Evolutionary conservation across 2,113 vertebrate genomes (phyloP), one percentile per base, ranked within the genome.

Genomic region (Pipa parva): DNA sequence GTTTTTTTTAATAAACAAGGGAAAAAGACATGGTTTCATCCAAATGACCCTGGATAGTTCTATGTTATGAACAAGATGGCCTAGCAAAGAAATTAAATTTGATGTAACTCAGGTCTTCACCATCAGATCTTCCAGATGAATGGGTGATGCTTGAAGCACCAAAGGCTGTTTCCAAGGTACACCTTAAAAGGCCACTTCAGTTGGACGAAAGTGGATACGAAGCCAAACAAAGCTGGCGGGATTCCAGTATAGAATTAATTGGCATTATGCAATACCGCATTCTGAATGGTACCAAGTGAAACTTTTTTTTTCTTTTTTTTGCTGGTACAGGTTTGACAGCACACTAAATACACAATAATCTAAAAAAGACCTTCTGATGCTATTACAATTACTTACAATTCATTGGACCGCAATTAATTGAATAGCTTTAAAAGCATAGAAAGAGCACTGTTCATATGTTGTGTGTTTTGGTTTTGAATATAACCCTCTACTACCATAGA

Each of bases 1-100:
- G 17, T 59, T 84, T 74, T 86, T 85, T 87, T 85, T 87, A 70
- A 81, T n/a, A n/a, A n/a, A n/a, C n/a, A n/a, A 75, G 73, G 75
- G 79, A 58, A 77, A 67, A 73, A 71, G 48, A 76, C 52, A 57
- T 73, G 80, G 74, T 77, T 72, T 72, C 77, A 77, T 51, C 73
- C 75, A 67, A 73, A 75, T 74, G 33, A 83, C 71, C 72, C 77
- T 59, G 81, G 72, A 63, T 70, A 73, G 68, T 70, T 63, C 56
- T 72, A 0, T 70, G 46, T 31, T 65, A 71, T 9, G 5, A 3
- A 1, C 49, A 74, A 73, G 62, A 1, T 61, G 63, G 45, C 63
- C 55, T 77, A 72, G 28, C 0, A 50, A 57, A 59, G n/a, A 27
- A 77, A 21, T 31, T 62, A 71, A 57, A 63, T n/a, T 67, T 39